These are phyloP conservation scores for Leucopternis melanops DNA, from an alignment of 2,113 vertebrate species.

Conservation along the genomic window DNA sequence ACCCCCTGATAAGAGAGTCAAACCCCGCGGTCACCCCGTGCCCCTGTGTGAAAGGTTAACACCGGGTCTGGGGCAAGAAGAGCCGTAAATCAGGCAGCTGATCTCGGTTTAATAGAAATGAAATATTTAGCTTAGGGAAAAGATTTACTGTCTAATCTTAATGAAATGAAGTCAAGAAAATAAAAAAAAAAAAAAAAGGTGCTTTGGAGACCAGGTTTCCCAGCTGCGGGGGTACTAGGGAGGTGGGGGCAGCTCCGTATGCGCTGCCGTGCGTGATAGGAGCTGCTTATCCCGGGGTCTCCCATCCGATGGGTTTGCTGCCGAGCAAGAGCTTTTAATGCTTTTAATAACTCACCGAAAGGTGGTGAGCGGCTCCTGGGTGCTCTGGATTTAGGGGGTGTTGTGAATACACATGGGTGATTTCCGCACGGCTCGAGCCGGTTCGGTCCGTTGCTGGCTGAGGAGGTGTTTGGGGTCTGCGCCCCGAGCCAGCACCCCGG, in stretches of 20 bases:
- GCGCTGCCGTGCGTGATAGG: not conserved
- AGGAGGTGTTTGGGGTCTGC: not conserved
- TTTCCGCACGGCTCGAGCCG: accelerated
- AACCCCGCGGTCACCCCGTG: not conserved
- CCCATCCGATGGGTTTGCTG: accelerated
- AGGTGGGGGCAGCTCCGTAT: not conserved
- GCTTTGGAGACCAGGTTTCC: not conserved
- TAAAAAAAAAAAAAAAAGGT: not conserved
- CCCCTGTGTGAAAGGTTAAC: not conserved
- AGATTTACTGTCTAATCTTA: constrained; percentile 29
- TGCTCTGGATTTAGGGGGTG: not conserved
- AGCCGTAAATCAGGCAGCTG: not conserved
- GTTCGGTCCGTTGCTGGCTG: accelerated
- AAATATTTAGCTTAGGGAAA: constrained; percentile 23
- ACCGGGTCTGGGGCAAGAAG: not conserved
- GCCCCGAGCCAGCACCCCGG: accelerated
- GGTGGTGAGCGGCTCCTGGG: not conserved
- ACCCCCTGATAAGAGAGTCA: accelerated
- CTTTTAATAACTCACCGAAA: not conserved
- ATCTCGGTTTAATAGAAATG: constrained; percentile 36
- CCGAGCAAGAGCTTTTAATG: not conserved
- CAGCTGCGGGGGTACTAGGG: not conserved
- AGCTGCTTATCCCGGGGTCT: not conserved
- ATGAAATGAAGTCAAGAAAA: constrained; percentile 27
- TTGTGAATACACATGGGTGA: not conserved